A percentile compares a stretch with the other conserved stretches of the same genome.
Conservation (phyloP, 2,888 invertebrate genomes). For the Epinotia demarniana region DNA sequence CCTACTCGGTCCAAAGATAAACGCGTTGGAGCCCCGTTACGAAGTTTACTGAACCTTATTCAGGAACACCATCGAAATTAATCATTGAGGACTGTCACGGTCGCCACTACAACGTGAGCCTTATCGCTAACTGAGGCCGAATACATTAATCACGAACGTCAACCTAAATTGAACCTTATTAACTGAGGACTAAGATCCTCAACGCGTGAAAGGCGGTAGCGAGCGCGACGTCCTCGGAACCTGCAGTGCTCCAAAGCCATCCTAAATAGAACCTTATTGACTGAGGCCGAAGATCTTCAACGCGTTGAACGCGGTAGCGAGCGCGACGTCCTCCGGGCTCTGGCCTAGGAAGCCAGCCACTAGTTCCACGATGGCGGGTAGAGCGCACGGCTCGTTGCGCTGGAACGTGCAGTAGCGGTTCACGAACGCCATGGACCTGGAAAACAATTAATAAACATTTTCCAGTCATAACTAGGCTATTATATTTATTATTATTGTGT, state of each 20-base stretch:
- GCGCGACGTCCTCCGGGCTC: conserved; percentile 94
- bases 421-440: conserved; percentile 90
- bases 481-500: too few relatives aligned
- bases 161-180: neutral
- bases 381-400: conserved; percentile 97
- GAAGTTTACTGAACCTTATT: too few relatives aligned
- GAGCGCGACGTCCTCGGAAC: neutral
- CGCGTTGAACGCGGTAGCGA: conserved; percentile 96
- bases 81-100: neutral
- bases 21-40: too few relatives aligned
- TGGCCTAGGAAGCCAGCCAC: conserved; percentile 96
- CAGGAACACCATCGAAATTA: too few relatives aligned
- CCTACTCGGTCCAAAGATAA: neutral
- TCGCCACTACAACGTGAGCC: neutral
- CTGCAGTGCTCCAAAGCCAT: neutral
- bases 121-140: neutral
- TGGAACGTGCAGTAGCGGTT: conserved; percentile 97
- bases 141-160: neutral
- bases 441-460: conserved; percentile 46
- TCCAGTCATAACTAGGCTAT: too few relatives aligned
- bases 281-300: conserved; percentile 94
- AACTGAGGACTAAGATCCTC: neutral
- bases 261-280: conserved; percentile 76
- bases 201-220: neutral
- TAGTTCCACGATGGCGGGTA: conserved; percentile 97